phyloP scores from a whole-genome alignment of 2,888 invertebrate species.

The Philaethria dido region DNA sequence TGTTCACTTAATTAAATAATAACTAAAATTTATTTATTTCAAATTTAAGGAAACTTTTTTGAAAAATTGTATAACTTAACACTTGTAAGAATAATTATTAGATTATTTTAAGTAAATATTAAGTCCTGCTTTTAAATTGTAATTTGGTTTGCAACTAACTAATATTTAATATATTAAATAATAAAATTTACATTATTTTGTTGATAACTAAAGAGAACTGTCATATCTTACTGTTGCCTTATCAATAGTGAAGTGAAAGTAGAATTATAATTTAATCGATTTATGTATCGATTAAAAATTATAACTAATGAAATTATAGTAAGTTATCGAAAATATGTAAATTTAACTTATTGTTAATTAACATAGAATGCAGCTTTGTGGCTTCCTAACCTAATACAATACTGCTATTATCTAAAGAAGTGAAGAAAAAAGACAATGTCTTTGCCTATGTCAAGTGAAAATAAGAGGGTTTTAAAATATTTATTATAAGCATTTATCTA shows the following conservation, averaged over 20 bases:
- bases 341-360: too few relatives aligned
- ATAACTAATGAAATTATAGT: too few relatives aligned
- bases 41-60: not conserved
- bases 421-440: too few relatives aligned
- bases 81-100: not conserved
- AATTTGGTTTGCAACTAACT: not conserved
- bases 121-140: not conserved
- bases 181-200: not conserved
- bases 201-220: slow-evolving; percentile 7
- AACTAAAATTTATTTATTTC: not conserved
- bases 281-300: slow-evolving; percentile 10
- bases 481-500: too few relatives aligned
- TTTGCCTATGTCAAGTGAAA: too few relatives aligned
- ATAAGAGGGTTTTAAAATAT: too few relatives aligned
- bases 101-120: not conserved
- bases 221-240: not conserved
- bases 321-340: too few relatives aligned
- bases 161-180: not conserved
- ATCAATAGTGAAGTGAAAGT: slow-evolving; percentile 1
- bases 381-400: too few relatives aligned
- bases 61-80: not conserved
- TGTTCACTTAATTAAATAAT: not conserved
- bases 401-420: too few relatives aligned
- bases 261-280: not conserved
- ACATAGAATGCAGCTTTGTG: too few relatives aligned